Evolutionary conservation across 2,888 invertebrate species (phyloP), one percentile per base, ranked within the genome.

Genomic region (Quadroppia sp.): DNA sequence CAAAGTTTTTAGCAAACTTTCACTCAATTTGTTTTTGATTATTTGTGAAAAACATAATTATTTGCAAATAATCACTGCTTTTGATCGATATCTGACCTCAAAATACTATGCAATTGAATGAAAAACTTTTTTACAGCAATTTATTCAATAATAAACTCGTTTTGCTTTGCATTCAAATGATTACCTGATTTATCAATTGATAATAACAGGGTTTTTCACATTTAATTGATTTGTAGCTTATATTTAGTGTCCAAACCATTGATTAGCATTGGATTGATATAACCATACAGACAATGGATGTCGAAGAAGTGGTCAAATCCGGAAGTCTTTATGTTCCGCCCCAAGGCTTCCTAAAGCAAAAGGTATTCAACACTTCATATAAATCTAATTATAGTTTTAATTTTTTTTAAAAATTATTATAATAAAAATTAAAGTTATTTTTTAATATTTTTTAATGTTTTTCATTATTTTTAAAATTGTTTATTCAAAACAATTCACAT

Each of bases 281-380:
- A n/a, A n/a, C n/a, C n/a, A n/a, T n/a, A n/a, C n/a, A n/a, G n/a
- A n/a, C n/a, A 15, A 64, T 64, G 53, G 40, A 50, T 11, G 40
- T 23, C 6, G 73, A 69, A 50, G 69, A 73, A 67, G 28, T 73
- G 48, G 64, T 72, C 4, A 72, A 56, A n/a, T 61, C 13, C 36
- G 72, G 72, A 28, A 56, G 45, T 59, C 72, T 72, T 15, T 72
- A 40, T n/a, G 42, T 72, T 40, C 72, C 72, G 40, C 42, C 53
- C 11, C 72, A 72, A 40, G 40, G 59, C 17, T 72, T 72, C 15
- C 72, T 72, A 23, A 72, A 61, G 42, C 72, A 72, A 70, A 70
- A 70, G 72, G 72, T 72, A 64, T 64, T 32, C n/a, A 64, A 15
- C 6, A 13, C 7, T 2, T 45, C 36, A 36, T 53, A 59, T 28